These are phyloP conservation scores for Lordiphosa stackelbergi DNA, from an alignment of 1,140 invertebrate genomes.

Conservation along the genomic window DNA sequence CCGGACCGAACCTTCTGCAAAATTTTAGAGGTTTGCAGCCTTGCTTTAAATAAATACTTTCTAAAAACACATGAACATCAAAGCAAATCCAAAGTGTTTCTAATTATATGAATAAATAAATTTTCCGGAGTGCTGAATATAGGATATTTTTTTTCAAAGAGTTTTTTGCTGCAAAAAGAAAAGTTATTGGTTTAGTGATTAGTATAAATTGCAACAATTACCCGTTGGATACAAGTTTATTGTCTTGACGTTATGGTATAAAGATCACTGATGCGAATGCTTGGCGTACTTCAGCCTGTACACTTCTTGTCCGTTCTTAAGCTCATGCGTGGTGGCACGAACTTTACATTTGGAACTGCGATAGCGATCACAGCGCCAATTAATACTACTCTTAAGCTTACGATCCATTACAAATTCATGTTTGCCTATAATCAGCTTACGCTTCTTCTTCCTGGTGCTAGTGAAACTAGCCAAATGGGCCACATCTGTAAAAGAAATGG, in stretches of 20 bases:
- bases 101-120: too few relatives aligned
- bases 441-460: constrained; percentile 63
- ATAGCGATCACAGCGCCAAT: constrained; percentile 73
- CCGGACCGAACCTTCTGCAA: too few relatives aligned
- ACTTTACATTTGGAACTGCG: constrained; percentile 68
- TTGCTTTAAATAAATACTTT: too few relatives aligned
- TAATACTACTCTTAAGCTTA: constrained; percentile 66
- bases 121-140: too few relatives aligned
- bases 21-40: too few relatives aligned
- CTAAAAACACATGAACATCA: too few relatives aligned
- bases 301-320: constrained; percentile 58
- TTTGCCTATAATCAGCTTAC: constrained; percentile 58
- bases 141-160: too few relatives aligned
- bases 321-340: constrained; percentile 62
- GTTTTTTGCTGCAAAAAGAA: too few relatives aligned
- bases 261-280: constrained; percentile 54
- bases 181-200: too few relatives aligned
- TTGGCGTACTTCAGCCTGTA: constrained; percentile 48
- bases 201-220: too few relatives aligned
- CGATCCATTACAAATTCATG: constrained; percentile 72
- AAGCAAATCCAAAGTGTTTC: too few relatives aligned
- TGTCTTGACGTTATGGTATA: not conserved
- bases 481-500: constrained; percentile 36
- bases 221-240: constrained; percentile 9
- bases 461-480: constrained; percentile 49